Base-by-base conservation (phyloP, 2,113 vertebrate genomes). In the Carollia perspicillata region DNA sequence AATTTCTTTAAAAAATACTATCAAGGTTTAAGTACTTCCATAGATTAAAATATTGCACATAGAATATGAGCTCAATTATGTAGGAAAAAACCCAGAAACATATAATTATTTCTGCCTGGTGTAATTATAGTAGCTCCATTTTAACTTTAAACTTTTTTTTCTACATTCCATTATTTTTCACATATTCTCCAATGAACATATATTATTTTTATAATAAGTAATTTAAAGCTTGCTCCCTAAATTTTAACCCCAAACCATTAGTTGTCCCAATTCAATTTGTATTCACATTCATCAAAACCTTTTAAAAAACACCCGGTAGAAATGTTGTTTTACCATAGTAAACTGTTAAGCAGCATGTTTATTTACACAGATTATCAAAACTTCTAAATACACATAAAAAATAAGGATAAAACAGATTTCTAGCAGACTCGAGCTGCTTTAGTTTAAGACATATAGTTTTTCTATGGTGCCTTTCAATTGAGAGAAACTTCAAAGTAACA, bases 71-170 rank as follows among this genome's bases (percentile, higher is more conserved):
- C 14, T 92, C 65, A 85, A 66, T 92, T 92, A 84, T 4, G 1
- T 12, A 87, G 84, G 51, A 37, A 84, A 93, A 90, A 86, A 0
- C 9, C 26, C 74, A 90, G 5, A 42, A 74, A 92, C 47, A 47
- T n/a, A 66, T 18, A 53, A 88, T 40, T 75, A 49, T 89, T 66
- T 93, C 84, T 66, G 63, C 51, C 49, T 93, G 17, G 28, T 60
- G 3, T 84, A 65, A 94, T 86, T 94, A 79, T 14, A 26, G 42
- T 65, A 69, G 68, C 84, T 96, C 95, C 75, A 92, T 94, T 95
- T 95, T 95, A 53, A 78, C 42, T 94, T 95, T 77, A 95, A 91
- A 66, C 26, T 33, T 69, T 92, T 92, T 75, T 75, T 68, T 71
- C 35, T 75, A 74, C 74, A 88, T 88, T 51, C 65, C 58, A 80